These are phyloP conservation scores for Phymorhynchus buccinoides DNA, from an alignment of 1,140 invertebrate genomes.

Conservation along the genomic window DNA sequence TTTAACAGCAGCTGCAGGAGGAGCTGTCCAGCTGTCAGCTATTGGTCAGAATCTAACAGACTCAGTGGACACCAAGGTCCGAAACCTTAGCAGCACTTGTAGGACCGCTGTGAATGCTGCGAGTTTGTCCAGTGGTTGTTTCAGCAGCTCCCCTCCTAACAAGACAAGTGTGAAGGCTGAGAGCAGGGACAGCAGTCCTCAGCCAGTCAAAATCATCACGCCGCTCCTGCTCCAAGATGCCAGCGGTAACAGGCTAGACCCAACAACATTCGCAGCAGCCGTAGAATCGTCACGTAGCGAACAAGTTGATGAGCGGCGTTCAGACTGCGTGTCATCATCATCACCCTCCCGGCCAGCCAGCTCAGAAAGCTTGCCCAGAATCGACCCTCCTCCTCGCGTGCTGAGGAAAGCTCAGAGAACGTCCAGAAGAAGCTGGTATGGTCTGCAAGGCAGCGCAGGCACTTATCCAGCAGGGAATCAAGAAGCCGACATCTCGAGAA, in stretches of 20 bases:
- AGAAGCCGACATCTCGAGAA: not conserved
- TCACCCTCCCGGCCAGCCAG: not conserved
- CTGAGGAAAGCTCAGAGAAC: slow-evolving; percentile 30
- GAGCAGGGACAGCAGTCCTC: slow-evolving; percentile 38
- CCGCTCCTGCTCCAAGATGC: slow-evolving; percentile 59
- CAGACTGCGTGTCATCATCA: not conserved
- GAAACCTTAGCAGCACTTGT: too few relatives aligned
- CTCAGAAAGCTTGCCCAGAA: slow-evolving; percentile 46
- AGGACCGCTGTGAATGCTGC: too few relatives aligned
- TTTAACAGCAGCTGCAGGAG: slow-evolving; percentile 46
- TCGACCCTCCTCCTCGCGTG: slow-evolving; percentile 62
- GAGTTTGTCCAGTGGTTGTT: too few relatives aligned
- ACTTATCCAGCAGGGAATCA: not conserved
- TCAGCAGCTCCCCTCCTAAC: not conserved
- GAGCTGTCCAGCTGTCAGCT: not conserved
- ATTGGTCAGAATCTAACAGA: slow-evolving; percentile 31
- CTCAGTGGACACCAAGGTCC: too few relatives aligned
- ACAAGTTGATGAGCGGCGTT: not conserved
- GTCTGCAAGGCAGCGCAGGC: not conserved
- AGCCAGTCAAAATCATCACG: slow-evolving; percentile 56
- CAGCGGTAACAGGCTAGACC: slow-evolving; percentile 61
- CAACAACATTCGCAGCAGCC: slow-evolving; percentile 49
- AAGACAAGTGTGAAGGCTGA: slow-evolving; percentile 10
- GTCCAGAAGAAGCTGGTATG: slow-evolving; percentile 45
- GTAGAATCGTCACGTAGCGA: slow-evolving; percentile 23